phyloP scores from a whole-genome alignment of 2,113 vertebrate species.

The Ondatra zibethicus region DNA sequence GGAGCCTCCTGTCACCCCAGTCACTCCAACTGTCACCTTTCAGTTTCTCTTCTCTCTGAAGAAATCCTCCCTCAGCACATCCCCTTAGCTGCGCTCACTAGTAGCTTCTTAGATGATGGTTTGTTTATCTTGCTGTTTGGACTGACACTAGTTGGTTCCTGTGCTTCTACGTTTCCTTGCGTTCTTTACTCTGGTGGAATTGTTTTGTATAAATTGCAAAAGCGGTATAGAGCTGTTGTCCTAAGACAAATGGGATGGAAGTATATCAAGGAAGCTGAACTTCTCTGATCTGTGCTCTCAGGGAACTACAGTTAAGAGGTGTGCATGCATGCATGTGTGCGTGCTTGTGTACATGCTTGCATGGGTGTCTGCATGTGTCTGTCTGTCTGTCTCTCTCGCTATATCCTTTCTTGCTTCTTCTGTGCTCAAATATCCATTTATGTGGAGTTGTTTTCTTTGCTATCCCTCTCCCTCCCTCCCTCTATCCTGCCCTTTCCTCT shows the following conservation, averaged over 20 bases:
- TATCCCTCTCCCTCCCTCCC: not conserved
- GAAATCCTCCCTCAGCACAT: not conserved
- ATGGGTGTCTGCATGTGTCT: not conserved
- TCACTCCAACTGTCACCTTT: not conserved
- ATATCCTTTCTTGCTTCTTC: not conserved
- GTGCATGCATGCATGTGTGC: not conserved
- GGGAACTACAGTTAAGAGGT: not conserved
- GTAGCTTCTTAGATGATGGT: not conserved
- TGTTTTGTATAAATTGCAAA: conserved; percentile 16
- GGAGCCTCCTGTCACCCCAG: not conserved
- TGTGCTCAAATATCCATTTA: not conserved
- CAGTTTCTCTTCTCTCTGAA: conserved; percentile 27
- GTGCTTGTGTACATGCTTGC: not conserved
- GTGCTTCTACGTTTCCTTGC: conserved; percentile 20
- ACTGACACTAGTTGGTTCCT: not conserved
- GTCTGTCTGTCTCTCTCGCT: not conserved
- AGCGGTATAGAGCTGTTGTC: not conserved
- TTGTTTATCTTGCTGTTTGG: conserved; percentile 5
- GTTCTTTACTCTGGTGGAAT: not conserved
- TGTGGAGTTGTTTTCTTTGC: not conserved
- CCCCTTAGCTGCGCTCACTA: not conserved
- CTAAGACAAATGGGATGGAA: not conserved
- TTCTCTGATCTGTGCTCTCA: not conserved
- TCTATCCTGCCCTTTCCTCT: not conserved
- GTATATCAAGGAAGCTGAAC: not conserved